Conservation (phyloP, 2,797 vertebrate species). For the Hyperoplus lanceolatus region DNA sequence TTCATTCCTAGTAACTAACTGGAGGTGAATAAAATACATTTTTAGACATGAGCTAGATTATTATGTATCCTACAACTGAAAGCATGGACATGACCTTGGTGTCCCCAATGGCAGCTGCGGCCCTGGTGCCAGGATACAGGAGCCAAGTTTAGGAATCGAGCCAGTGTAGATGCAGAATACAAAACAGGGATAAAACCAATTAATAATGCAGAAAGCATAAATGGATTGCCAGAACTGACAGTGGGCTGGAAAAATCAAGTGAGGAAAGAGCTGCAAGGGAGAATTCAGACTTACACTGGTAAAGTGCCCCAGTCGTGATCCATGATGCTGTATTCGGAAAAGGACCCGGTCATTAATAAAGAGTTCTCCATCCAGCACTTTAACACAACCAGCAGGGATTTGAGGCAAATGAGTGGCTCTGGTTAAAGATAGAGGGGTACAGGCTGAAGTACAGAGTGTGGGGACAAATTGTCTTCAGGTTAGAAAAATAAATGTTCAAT, state of each 20-base stretch:
- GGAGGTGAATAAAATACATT: neutral
- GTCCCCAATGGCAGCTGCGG: neutral
- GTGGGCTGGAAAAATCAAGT: neutral
- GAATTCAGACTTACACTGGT: neutral
- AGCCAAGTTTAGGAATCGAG: neutral
- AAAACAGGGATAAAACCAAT: neutral
- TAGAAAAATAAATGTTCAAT: slow-evolving; percentile 22
- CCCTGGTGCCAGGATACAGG: neutral
- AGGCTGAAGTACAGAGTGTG: slow-evolving; percentile 1
- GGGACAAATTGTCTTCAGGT: neutral
- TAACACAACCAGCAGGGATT: neutral
- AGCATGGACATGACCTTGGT: neutral
- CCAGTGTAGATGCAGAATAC: neutral
- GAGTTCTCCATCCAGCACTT: neutral
- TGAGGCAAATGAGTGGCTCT: slow-evolving; percentile 13
- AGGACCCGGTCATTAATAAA: neutral
- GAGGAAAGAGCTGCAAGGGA: slow-evolving; percentile 2
- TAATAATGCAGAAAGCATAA: neutral
- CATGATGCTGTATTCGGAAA: neutral
- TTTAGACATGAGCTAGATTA: neutral
- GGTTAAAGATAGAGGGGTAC: neutral
- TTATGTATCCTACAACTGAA: neutral
- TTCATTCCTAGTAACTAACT: neutral
- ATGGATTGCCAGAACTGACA: neutral
- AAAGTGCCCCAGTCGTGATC: neutral